Base-by-base conservation (phyloP, 2,797 vertebrate species). In the Epinephelus coioides region DNA sequence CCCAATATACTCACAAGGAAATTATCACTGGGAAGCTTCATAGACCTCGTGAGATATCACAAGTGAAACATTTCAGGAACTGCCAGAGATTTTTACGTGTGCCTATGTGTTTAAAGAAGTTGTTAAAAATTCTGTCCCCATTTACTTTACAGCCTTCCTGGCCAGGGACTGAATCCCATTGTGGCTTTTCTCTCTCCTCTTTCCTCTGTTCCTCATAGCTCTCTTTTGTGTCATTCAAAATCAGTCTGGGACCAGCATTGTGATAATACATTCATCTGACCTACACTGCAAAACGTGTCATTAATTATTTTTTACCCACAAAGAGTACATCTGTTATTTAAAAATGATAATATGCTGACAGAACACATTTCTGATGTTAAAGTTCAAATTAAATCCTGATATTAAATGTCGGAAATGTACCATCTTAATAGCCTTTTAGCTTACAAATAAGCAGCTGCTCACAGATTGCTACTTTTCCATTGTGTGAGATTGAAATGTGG, bases 211-310 rank as follows among this genome's bases (percentile, higher is more conserved):
- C 6, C 15, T 73, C 30, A 15, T 17, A 30, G 34, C 67, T 50
- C 38, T 47, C 50, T 44, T 69, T 64, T 61, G 43, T 65, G 40
- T 49, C 63, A 64, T 71, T 53, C 65, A 21, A 76, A 77, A 46
- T 38, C 25, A 11, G 27, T 66, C 60, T 27, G 18, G 44, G 11
- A 72, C 25, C 23, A 60, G 43, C 30, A 7, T 44, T 38, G 44
- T 69, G 30, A 47, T 71, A 21, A 60, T 25, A 47, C 4, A 13
- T 17, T 61, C n/a, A 17, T 2, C 50, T 50, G 59, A 4, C 46
- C 66, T 19, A 47, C 38, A 46, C 44, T 49, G 3, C 27, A 3
- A 8, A 47, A 61, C 61, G 30, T 61, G 2, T 27, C 25, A 27
- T 3, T 11, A 13, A 34, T 66, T 43, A 46, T 43, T 17, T 47